Evolutionary conservation across 2,888 invertebrate species (phyloP).

Genomic region (Gastracanthus pulcherrimus): DNA sequence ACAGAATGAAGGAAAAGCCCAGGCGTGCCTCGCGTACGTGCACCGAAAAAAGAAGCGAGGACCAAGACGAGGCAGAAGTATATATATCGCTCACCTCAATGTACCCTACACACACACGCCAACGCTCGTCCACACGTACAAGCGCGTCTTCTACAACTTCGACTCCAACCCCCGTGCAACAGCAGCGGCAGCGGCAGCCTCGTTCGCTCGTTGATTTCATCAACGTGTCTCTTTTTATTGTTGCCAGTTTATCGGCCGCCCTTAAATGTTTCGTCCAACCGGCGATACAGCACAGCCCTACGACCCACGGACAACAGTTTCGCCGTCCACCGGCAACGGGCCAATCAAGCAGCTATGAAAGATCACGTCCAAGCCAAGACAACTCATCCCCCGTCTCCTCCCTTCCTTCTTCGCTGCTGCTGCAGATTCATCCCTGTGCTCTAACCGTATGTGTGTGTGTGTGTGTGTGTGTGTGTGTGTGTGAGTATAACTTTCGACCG

Average conservation of each 20-base stretch:
- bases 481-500: slow-evolving; percentile 2
- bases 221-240: slow-evolving; percentile 76
- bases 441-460: not conserved
- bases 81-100: not conserved
- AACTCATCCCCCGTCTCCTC: slow-evolving; percentile 33
- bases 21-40: slow-evolving; percentile 42
- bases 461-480: slow-evolving; percentile 7
- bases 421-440: slow-evolving; percentile 17
- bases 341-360: slow-evolving; percentile 77
- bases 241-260: slow-evolving; percentile 69
- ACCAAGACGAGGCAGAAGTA: not conserved
- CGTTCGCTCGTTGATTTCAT: slow-evolving; percentile 71
- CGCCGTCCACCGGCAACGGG: slow-evolving; percentile 57
- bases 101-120: not conserved
- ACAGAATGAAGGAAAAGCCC: slow-evolving; percentile 30
- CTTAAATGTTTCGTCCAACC: slow-evolving; percentile 75
- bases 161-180: not conserved
- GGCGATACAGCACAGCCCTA: not conserved
- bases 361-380: slow-evolving; percentile 74
- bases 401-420: not conserved
- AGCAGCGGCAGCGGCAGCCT: not conserved
- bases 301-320: slow-evolving; percentile 71
- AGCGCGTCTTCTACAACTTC: not conserved
- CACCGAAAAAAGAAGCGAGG: slow-evolving; percentile 29
- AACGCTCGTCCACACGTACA: not conserved